Evolutionary conservation across 2,113 vertebrate species (phyloP), one percentile per base, ranked within the genome.

Genomic region (Dicentrarchus labrax): DNA sequence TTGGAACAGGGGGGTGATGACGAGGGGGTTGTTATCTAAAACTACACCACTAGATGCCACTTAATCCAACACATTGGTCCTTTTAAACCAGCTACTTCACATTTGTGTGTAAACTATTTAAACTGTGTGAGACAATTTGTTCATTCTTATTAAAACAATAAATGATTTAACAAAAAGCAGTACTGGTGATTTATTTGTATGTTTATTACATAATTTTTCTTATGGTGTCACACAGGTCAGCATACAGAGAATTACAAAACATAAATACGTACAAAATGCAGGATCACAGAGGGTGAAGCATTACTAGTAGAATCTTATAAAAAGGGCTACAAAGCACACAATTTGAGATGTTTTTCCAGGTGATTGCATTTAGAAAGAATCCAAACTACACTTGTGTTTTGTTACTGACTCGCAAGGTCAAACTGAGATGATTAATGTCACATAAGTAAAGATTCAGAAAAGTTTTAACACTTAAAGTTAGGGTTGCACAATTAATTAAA

Each of bases 221-320:
- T 50, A 57, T 56, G 71, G 78, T 83, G 81, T 80, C 78, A 86
- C 72, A 83, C 59, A 87, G 77, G 67, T 72, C 82, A 77, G 81
- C 89, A 79, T 87, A 88, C 62, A 83, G 51, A 88, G 70, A 91
- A 86, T 80, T 72, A 86, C 43, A 86, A 92, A 89, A 89, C 84
- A 93, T 90, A 93, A 94, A 94, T 93, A 93, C 70, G 72, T 22
- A 84, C 48, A 82, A 80, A 85, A 62, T 61, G 82, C 78, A 69
- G 68, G 60, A 66, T 72, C 19, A 78, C 51, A 76, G 24, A 73
- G 56, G 61, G 60, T 21, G 7, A 81, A 82, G 66, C 68, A 53
- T 65, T 60, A 64, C 36, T 41, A 36, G 17, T 48, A 65, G 7
- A 74, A 76, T 77, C 8, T 6, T 57, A 51, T 48, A 45, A 3